Evolutionary conservation across 2,797 vertebrate species (phyloP).

Genomic region (Melanogrammus aeglefinus): DNA sequence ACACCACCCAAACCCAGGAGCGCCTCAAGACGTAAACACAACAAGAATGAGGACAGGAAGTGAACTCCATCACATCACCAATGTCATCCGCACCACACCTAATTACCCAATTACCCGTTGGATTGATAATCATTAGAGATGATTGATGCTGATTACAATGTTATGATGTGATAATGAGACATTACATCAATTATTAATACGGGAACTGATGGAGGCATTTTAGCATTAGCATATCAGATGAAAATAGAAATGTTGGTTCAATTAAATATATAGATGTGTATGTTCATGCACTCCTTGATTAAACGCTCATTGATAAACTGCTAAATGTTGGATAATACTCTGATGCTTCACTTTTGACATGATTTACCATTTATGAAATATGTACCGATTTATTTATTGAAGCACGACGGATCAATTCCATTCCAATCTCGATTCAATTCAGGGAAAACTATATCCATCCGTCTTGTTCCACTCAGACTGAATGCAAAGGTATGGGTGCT

Average conservation of each 20-base stretch:
- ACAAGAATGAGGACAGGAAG: neutral
- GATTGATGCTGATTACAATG: neutral
- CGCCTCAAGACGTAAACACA: neutral
- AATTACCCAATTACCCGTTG: neutral
- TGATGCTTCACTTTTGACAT: neutral
- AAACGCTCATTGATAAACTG: neutral
- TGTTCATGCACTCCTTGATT: neutral
- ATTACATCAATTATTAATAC: neutral
- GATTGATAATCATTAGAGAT: neutral
- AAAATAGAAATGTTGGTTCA: neutral
- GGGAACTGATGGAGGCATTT: neutral
- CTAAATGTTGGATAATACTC: neutral
- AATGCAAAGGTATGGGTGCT: neutral
- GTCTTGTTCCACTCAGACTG: neutral
- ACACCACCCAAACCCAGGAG: too few relatives aligned
- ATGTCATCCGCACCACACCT: neutral
- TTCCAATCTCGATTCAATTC: neutral
- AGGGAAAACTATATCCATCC: neutral
- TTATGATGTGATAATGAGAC: neutral
- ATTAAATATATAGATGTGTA: neutral
- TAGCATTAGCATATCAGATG: neutral
- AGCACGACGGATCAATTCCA: neutral
- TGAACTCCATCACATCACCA: neutral
- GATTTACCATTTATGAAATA: neutral
- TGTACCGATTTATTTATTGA: neutral